Conservation (phyloP, 2,797 vertebrate species). For the Sorex maritimensis region DNA sequence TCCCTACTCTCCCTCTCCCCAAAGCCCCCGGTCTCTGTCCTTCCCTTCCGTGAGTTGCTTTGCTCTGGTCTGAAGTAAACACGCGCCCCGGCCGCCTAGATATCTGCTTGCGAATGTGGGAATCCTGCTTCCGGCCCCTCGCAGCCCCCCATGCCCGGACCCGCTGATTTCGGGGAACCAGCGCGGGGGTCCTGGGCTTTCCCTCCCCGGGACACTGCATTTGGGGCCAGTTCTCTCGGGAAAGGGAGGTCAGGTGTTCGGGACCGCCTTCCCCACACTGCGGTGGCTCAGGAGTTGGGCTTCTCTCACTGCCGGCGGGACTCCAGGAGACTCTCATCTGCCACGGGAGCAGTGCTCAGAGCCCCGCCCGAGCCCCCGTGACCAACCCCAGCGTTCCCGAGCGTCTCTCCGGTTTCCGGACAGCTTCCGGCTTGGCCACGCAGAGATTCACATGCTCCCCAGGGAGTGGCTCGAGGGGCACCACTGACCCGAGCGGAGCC, state of each 20-base stretch:
- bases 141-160: not conserved
- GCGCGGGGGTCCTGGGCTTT: too few species aligned
- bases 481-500: not conserved
- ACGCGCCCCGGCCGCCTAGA: not conserved
- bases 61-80: not conserved
- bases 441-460: not conserved
- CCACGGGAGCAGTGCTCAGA: rapidly evolving
- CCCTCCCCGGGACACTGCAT: too few species aligned
- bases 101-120: not conserved
- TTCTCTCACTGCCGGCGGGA: not conserved
- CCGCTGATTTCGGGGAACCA: not conserved
- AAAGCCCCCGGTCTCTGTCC: too few species aligned
- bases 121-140: rapidly evolving
- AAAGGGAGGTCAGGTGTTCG: not conserved
- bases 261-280: not conserved
- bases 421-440: not conserved
- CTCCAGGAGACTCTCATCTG: rapidly evolving
- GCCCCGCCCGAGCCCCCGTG: too few species aligned
- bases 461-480: not conserved
- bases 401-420: too few species aligned
- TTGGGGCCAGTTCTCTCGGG: too few species aligned
- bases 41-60: too few species aligned
- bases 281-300: not conserved
- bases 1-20: too few species aligned
- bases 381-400: too few species aligned